Conservation (phyloP, 35 echinoderm and acorn worm genomes). For the Hemicentrotus pulcherrimus region DNA sequence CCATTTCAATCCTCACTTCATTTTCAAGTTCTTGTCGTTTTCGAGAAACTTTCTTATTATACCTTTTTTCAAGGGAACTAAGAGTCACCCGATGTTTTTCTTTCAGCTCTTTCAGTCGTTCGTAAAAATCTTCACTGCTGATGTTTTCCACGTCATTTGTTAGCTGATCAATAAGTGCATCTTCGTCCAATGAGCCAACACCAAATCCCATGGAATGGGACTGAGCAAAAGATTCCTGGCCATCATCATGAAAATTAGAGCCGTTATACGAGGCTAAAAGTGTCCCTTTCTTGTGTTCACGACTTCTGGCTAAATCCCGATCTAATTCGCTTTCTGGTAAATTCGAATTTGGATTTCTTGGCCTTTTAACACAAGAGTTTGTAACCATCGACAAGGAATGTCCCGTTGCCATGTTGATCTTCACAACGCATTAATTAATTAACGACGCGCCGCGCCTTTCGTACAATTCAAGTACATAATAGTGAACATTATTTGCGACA, state of each 20-base stretch:
- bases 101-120: constrained; percentile 67
- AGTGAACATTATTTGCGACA: no score
- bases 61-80: constrained; percentile 65
- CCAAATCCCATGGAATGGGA: neutral
- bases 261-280: neutral
- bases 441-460: no score
- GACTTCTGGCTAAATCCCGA: neutral
- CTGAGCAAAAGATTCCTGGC: constrained; percentile 7
- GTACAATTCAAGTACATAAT: no score
- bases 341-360: constrained; percentile 79
- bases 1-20: neutral
- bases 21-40: constrained; percentile 50
- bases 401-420: constrained; percentile 89
- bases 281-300: neutral
- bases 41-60: constrained; percentile 72
- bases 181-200: constrained; percentile 9
- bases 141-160: constrained; percentile 70
- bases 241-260: neutral
- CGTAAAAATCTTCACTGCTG: constrained; percentile 87
- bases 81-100: constrained; percentile 78
- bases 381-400: constrained; percentile 87
- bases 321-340: constrained; percentile 80
- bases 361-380: constrained; percentile 85
- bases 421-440: neutral
- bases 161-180: constrained; percentile 62